These are phyloP conservation scores for Theocolax elegans DNA, from an alignment of 1,140 invertebrate genomes.

Conservation along the genomic window DNA sequence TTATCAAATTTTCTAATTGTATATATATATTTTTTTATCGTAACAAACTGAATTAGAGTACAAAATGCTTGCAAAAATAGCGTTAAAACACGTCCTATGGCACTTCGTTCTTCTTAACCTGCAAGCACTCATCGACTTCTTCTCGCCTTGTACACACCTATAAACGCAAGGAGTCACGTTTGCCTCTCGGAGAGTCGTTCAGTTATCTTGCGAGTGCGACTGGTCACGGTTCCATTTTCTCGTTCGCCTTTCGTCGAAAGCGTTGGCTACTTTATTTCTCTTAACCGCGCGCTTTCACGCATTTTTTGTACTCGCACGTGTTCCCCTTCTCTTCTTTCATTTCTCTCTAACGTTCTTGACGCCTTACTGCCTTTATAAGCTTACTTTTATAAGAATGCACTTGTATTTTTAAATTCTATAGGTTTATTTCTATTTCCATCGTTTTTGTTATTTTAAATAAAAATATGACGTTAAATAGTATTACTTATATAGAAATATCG, in stretches of 20 bases:
- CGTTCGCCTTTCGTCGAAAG: not conserved
- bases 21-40: too few relatives aligned
- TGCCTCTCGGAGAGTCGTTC: not conserved
- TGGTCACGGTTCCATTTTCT: conserved; percentile 8
- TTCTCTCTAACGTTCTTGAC: not conserved
- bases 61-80: too few relatives aligned
- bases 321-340: not conserved
- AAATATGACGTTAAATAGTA: too few relatives aligned
- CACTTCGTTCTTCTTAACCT: not conserved
- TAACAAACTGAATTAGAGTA: too few relatives aligned
- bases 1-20: too few relatives aligned
- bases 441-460: too few relatives aligned
- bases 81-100: not conserved
- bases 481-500: too few relatives aligned
- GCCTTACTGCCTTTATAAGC: too few relatives aligned
- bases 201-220: not conserved
- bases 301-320: not conserved
- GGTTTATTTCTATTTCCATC: too few relatives aligned
- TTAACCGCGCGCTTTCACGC: not conserved
- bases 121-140: not conserved
- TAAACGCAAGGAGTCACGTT: not conserved
- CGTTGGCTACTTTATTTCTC: conserved; percentile 7
- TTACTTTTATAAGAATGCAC: too few relatives aligned
- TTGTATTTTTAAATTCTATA: too few relatives aligned
- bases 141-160: not conserved